Base-by-base conservation (phyloP, 2,888 invertebrate species). In the Euplexia lucipara region DNA sequence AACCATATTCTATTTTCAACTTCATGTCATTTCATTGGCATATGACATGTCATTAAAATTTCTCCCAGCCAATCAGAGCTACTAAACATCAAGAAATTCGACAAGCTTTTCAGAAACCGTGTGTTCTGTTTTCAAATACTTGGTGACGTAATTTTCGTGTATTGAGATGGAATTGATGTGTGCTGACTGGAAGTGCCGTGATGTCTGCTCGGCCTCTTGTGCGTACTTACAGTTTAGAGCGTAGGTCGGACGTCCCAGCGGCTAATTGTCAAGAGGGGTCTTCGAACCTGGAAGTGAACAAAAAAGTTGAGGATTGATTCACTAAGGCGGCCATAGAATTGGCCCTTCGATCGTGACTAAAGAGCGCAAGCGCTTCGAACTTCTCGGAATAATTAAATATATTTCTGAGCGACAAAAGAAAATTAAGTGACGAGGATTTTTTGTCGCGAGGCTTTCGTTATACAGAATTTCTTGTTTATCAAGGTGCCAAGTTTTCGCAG, bases 251-350 rank as follows among this genome's bases (percentile, higher is more conserved):
- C 92, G 96, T 92, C 96, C 96, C 96, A 96, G 97, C 96, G 96
- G 97, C 96, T 97, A 97, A 97, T 97, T 97, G 97, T 97, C 97
- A 97, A 89, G 97, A 97, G 83, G 96, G 95, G 74, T 92, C 93
- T 76, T 95, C 95, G 86, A 96, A 96, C 73, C 95, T 95, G 88
- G 18, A 91, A 91, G 48, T 47, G 70, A 49, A 18, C 2, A 2
- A 22, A 9, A 14, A 41, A n/a, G 7, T 4, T 22, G 0, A 10
- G 26, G 5, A 26, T 26, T 26, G 26, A 26, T 26, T 26, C 5
- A 26, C 5, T 26, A 3, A 26, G 26, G 26, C 5, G 26, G 26
- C 26, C 26, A 2, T 26, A 26, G 2, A 26, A 5, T 26, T 26
- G 26, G 26, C 26, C 26, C 26, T 26, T 26, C 26, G 26, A 2